These are phyloP conservation scores for Elegia similella DNA, from an alignment of 2,888 invertebrate genomes.

Conservation along the genomic window DNA sequence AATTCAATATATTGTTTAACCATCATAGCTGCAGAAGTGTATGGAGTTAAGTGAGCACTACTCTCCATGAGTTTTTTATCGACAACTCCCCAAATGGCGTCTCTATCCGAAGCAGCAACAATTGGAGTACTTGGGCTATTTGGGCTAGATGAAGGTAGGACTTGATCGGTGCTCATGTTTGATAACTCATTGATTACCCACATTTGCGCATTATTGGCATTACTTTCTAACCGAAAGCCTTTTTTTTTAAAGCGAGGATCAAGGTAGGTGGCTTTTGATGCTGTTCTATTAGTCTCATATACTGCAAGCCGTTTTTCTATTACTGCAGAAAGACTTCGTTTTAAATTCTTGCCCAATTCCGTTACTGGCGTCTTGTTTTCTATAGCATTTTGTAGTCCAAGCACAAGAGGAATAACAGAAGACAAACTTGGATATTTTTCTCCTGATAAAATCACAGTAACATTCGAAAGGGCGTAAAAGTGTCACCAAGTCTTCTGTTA, in stretches of 20 bases:
- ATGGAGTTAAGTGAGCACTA: constrained; percentile 20
- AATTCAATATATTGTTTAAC: constrained; percentile 31
- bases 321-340: constrained; percentile 24
- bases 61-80: constrained; percentile 24
- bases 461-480: constrained; percentile 30
- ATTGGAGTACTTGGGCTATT: constrained; percentile 22
- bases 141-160: constrained; percentile 20
- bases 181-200: constrained; percentile 26
- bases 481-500: constrained; percentile 24
- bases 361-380: constrained; percentile 22
- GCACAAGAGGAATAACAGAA: constrained; percentile 19
- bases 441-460: constrained; percentile 30
- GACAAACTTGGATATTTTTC: constrained; percentile 20
- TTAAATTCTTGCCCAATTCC: constrained; percentile 24
- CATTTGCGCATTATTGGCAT: constrained; percentile 29
- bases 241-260: constrained; percentile 32
- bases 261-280: constrained; percentile 28
- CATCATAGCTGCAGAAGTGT: constrained; percentile 24
- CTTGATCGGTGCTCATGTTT: constrained; percentile 18
- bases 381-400: constrained; percentile 28
- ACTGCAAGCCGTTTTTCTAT: constrained; percentile 29
- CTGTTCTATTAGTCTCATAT: constrained; percentile 28
- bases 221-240: constrained; percentile 27
- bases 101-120: too few relatives aligned
- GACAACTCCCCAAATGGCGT: constrained; percentile 23